phyloP scores from a whole-genome alignment of 2,113 vertebrate species.

The Charina bottae region DNA sequence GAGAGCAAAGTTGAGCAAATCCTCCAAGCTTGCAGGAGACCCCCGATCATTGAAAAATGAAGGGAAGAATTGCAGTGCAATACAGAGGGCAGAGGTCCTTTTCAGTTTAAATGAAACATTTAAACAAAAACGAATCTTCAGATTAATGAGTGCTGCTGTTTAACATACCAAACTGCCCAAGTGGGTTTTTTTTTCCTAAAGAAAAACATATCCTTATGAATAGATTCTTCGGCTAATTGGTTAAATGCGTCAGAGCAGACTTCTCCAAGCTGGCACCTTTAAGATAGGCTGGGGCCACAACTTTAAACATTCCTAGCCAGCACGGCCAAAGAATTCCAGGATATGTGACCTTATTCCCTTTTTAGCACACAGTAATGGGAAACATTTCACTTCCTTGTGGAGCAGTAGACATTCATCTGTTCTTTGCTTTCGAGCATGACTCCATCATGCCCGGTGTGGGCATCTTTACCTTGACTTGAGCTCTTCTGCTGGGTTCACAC shows the following conservation, averaged over 20 bases:
- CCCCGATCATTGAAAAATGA: neutral
- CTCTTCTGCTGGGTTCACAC: no score
- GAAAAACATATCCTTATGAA: constrained; percentile 24
- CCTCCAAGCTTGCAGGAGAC: neutral
- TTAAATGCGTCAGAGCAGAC: neutral
- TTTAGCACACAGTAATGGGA: neutral
- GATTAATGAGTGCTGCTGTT: constrained; percentile 45
- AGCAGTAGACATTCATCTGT: no score
- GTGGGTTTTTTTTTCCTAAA: constrained; percentile 11
- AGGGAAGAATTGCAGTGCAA: constrained; percentile 10
- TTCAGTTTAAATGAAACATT: neutral
- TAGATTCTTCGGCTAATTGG: constrained; percentile 14
- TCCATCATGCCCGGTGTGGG: no score
- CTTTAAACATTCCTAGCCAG: neutral
- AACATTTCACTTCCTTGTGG: no score
- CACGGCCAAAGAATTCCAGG: neutral
- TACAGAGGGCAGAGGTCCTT: neutral
- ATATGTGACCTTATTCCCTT: neutral
- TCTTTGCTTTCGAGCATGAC: no score
- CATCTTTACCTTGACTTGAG: no score
- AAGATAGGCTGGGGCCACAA: neutral
- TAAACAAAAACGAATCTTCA: constrained; percentile 37
- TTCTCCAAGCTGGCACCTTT: neutral
- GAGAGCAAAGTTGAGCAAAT: neutral
- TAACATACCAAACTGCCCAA: constrained; percentile 36